Evolutionary conservation across 2,113 vertebrate genomes (phyloP), one percentile per base, ranked within the genome.

Genomic region (Sinocyclocheilus anshuiensis): DNA sequence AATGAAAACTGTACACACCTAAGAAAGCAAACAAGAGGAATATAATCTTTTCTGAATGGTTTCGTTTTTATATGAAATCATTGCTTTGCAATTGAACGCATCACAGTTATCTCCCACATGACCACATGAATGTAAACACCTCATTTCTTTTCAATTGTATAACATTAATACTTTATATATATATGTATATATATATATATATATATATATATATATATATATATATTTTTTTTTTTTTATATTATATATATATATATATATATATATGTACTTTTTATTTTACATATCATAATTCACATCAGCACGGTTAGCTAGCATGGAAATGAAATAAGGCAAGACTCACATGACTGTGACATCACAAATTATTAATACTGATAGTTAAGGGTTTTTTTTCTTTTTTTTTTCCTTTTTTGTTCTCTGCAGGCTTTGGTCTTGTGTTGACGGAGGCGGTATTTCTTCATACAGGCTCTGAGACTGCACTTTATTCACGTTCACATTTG

Each of bases 91-190:
- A 96, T 95, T 95, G 91, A 92, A 90, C 87, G 92, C 94, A 94
- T 97, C 95, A 96, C 94, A 94, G 95, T 95, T 95, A 92, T 94
- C 92, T 93, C 91, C 94, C 95, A 93, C 95, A 95, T 96, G 95
- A 97, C 94, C 96, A 96, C 96, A 96, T 96, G 94, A 97, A 97
- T 98, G 98, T 99, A 98, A 98, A 98, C 97, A 97, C 96, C 95
- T 95, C 94, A 93, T 94, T 94, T 95, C 91, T 87, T 86, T 90
- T 88, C 89, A 94, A 94, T 96, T 92, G 95, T 93, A 95, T 95
- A 95, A 95, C 94, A 95, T 94, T 96, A 98, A 97, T 95, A 97
- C 96, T 97, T 97, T 94, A 94, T 95, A 95, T 91, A 95, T 29
- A 29, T 29, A 29, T 90, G 86, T 91, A 89, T 89, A n/a, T n/a